Evolutionary conservation across 2,797 vertebrate genomes (phyloP), one percentile per base, ranked within the genome.

Genomic region (Lindbergichthys nudifrons): DNA sequence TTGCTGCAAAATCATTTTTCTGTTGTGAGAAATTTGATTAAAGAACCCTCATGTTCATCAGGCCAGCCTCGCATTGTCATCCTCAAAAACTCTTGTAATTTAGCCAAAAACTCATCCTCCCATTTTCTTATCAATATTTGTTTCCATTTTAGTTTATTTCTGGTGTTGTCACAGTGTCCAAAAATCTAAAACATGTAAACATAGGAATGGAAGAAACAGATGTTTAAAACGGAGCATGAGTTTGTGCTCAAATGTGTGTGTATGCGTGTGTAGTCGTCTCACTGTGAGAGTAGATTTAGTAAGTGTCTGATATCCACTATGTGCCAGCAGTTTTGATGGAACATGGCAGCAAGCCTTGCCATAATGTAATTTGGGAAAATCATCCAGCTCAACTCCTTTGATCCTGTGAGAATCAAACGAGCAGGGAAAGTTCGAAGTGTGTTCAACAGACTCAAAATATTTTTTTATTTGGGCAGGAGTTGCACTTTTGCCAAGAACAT

Each of bases 361-460:
- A 61, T 86, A 79, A 87, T 88, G 81, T 90, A 84, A 89, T 41
- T 77, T 67, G 63, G 75, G 77, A 83, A 89, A 88, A 81, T 67
- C 81, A 75, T 79, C 66, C 79, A 77, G 72, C 48, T 67, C n/a
- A 43, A 47, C 60, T 58, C 18, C 66, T 90, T 87, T 88, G 84
- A 90, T 90, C 85, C 81, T 56, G 15, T 11, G 6, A 75, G 57
- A 81, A 80, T 81, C 75, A 86, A 86, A 83, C 50, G 2, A 79
- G 78, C 75, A 62, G 67, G 82, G 64, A 84, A 71, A 56, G 70
- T 65, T 76, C 48, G 5, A 39, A 56, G 48, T 48, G 75, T 46
- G 53, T 45, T 39, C 2, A 16, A 58, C 75, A 80, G 70, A 59
- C 54, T 59, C 32, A 61, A 81, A 84, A 19, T 18, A 71, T 48